Evolutionary conservation across 1,140 invertebrate species (phyloP).

Genomic region (Solenopsis fugax): DNA sequence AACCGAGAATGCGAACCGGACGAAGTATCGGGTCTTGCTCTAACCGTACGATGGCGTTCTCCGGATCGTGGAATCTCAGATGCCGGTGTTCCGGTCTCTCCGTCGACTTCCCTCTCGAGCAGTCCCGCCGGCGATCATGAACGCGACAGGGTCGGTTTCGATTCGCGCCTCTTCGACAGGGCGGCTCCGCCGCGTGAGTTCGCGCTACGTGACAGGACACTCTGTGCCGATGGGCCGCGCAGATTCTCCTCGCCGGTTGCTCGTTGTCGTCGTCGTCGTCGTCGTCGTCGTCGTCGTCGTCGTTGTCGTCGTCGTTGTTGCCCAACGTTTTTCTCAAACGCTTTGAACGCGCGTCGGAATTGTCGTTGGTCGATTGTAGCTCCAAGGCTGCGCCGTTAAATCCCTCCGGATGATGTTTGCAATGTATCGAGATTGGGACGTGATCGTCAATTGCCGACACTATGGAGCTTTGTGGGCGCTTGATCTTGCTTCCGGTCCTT

Average conservation of each 20-base stretch:
- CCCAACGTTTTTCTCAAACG: constrained; percentile 56
- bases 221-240: constrained; percentile 61
- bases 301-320: constrained; percentile 6
- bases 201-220: constrained; percentile 54
- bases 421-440: constrained; percentile 57
- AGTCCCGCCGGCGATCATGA: constrained; percentile 69
- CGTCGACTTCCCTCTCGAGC: constrained; percentile 61
- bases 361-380: constrained; percentile 55
- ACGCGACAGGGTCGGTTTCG: constrained; percentile 69
- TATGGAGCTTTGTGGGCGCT: constrained; percentile 29
- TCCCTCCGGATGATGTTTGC: constrained; percentile 44
- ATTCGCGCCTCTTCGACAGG: constrained; percentile 44
- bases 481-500: constrained; percentile 37
- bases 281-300: constrained; percentile 38
- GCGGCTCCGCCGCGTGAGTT: constrained; percentile 57
- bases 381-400: constrained; percentile 67
- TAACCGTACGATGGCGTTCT: constrained; percentile 67
- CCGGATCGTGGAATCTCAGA: constrained; percentile 68
- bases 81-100: constrained; percentile 57
- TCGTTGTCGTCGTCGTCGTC: constrained; percentile 6
- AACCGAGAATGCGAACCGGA: constrained; percentile 71
- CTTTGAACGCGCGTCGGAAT: constrained; percentile 65
- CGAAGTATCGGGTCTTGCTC: constrained; percentile 72
- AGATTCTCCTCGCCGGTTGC: constrained; percentile 24
- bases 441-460: constrained; percentile 42